Evolutionary conservation across 1,140 invertebrate genomes (phyloP), one percentile per base, ranked within the genome.

Genomic region (Drosophila setifemur): DNA sequence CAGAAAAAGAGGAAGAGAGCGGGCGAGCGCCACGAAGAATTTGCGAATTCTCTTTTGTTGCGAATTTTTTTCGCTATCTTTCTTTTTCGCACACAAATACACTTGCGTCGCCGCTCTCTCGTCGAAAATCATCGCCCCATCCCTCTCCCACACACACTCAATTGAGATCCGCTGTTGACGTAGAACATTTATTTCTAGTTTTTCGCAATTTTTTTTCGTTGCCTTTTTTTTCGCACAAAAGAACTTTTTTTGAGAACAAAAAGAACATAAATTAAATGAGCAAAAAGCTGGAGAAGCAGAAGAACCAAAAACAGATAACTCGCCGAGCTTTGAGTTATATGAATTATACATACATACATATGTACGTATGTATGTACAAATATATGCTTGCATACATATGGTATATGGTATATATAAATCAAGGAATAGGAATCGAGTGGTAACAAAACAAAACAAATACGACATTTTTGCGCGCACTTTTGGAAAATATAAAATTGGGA

Each of bases 251-350:
- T 33, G 31, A 43, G 16, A 49, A 16, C 18, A 50, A 58, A 29
- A 33, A 40, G 19, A 18, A 31, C 50, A 55, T 54, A 23, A 50
- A 49, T 52, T 21, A 66, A 68, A 35, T 55, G 48, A 58, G 55
- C 45, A 73, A 61, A 76, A 73, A 79, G 42, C 64, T 55, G 73
- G 58, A 77, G 72, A 73, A 71, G 71, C 73, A 61, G 35, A n/a
- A 50, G 49, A 43, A 63, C 50, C 73, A 23, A 21, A 28, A 47
- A 43, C 55, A 53, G 50, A 71, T 64, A 73, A 68, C 43, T 29
- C 43, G 31, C 25, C 49, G 14, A 71, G 60, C 66, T 81, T 74
- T 42, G 19, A 23, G 45, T 35, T 55, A n/a, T n/a, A n/a, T n/a
- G n/a, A n/a, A n/a, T n/a, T n/a, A n/a, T n/a, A n/a, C n/a, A n/a